These are phyloP conservation scores for Hylyphantes graminicola DNA, from an alignment of 1,140 invertebrate species.

Conservation along the genomic window DNA sequence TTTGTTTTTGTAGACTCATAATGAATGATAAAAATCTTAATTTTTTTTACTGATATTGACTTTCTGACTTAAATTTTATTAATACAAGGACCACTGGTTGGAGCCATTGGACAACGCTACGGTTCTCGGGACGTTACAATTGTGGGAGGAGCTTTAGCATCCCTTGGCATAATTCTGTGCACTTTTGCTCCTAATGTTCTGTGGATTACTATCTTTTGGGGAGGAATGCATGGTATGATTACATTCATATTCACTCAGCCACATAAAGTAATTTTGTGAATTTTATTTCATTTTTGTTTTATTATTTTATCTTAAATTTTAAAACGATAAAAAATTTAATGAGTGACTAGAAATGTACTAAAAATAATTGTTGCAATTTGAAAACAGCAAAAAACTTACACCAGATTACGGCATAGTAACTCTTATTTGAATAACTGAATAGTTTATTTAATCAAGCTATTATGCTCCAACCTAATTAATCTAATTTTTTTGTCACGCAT, in stretches of 20 bases:
- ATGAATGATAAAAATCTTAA: background rate
- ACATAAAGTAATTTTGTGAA: too few species aligned
- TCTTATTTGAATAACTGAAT: too few species aligned
- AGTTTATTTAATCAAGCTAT: too few species aligned
- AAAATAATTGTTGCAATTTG: background rate
- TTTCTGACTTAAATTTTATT: background rate
- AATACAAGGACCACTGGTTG: slow-evolving; percentile 15
- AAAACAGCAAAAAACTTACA: too few species aligned
- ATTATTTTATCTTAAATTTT: too few species aligned
- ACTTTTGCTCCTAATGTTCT: slow-evolving; percentile 19
- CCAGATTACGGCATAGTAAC: too few species aligned
- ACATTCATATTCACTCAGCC: too few species aligned
- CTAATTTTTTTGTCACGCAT: too few species aligned
- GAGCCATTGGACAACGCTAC: background rate
- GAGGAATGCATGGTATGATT: slow-evolving; percentile 22
- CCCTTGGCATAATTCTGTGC: slow-evolving; percentile 6
- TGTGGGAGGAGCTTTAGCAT: background rate
- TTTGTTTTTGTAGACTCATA: too few species aligned
- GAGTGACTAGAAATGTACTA: background rate
- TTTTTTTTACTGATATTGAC: background rate
- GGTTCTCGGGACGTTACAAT: background rate
- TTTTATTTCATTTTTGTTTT: too few species aligned
- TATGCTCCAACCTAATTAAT: too few species aligned
- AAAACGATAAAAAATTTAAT: too few species aligned
- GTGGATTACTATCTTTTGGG: slow-evolving; percentile 39